These are phyloP conservation scores for Megaleporinus macrocephalus DNA, from an alignment of 2,113 vertebrate genomes.

Conservation along the genomic window DNA sequence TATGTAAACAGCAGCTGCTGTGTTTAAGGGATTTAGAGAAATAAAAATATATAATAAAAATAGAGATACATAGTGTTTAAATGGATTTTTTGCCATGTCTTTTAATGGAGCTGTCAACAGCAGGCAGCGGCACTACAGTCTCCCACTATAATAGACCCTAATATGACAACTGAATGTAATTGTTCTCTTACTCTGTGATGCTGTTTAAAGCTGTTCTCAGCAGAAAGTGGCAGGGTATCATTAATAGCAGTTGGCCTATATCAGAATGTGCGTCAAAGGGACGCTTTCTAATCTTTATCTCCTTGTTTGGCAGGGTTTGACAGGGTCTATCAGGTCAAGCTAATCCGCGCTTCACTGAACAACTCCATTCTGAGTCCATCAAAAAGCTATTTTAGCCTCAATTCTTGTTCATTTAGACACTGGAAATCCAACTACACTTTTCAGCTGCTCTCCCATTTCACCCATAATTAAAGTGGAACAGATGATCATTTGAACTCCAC, in stretches of 20 bases:
- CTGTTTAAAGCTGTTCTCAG: too few species aligned
- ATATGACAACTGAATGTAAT: too few species aligned
- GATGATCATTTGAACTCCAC: neutral
- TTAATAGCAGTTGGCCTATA: neutral
- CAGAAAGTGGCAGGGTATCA: neutral
- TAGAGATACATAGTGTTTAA: too few species aligned
- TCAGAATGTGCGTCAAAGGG: neutral
- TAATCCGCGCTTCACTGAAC: neutral
- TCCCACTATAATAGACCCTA: too few species aligned
- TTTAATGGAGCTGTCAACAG: too few species aligned
- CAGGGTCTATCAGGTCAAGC: neutral
- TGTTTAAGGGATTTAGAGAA: too few species aligned
- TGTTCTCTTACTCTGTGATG: too few species aligned
- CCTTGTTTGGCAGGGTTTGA: neutral
- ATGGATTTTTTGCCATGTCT: too few species aligned
- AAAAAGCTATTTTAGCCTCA: neutral
- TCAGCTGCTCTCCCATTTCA: neutral
- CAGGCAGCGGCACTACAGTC: too few species aligned
- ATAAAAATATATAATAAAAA: too few species aligned
- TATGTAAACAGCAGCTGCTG: too few species aligned
- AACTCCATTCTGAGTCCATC: neutral
- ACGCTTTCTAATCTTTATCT: neutral
- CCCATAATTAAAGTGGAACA: neutral
- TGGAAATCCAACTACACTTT: neutral
- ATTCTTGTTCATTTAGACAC: neutral